Evolutionary conservation across 2,888 invertebrate genomes (phyloP).

Genomic region (Lamproptera curius): DNA sequence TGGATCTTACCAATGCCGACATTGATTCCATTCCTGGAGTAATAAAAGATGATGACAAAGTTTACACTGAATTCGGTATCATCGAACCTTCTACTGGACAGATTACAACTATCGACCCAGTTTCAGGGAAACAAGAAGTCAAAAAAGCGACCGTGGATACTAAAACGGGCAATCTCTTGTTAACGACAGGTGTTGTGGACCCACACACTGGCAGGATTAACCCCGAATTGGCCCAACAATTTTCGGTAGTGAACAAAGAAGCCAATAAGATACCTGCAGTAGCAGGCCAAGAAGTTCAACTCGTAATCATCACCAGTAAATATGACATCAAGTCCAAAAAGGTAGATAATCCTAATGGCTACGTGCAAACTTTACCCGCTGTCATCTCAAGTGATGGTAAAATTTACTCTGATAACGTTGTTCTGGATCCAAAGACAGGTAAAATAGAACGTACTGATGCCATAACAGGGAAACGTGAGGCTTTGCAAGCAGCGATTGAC

Average conservation of each 20-base stretch:
- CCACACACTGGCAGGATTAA: constrained; percentile 74
- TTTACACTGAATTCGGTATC: constrained; percentile 74
- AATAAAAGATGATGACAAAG: constrained; percentile 59
- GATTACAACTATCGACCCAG: constrained; percentile 72
- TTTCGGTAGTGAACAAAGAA: constrained; percentile 47
- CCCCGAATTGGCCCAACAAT: constrained; percentile 70
- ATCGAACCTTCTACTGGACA: constrained; percentile 77
- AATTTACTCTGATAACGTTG: constrained; percentile 72
- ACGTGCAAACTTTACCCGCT: constrained; percentile 66
- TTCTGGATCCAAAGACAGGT: constrained; percentile 76
- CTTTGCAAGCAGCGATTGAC: constrained; percentile 80
- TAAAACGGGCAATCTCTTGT: constrained; percentile 75
- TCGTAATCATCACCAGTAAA: constrained; percentile 71
- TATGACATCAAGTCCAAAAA: constrained; percentile 73
- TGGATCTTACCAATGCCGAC: constrained; percentile 63
- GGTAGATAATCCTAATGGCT: constrained; percentile 72
- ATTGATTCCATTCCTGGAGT: constrained; percentile 52
- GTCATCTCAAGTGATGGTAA: constrained; percentile 54
- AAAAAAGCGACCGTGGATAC: constrained; percentile 80
- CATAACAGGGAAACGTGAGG: constrained; percentile 67
- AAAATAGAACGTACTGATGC: constrained; percentile 70
- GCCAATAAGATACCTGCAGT: constrained; percentile 46
- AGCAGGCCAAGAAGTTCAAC: constrained; percentile 60
- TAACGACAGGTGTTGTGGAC: constrained; percentile 72
- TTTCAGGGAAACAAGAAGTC: constrained; percentile 77